These are phyloP conservation scores for Agriopis aurantiaria DNA, from an alignment of 2,888 invertebrate species.

Conservation along the genomic window DNA sequence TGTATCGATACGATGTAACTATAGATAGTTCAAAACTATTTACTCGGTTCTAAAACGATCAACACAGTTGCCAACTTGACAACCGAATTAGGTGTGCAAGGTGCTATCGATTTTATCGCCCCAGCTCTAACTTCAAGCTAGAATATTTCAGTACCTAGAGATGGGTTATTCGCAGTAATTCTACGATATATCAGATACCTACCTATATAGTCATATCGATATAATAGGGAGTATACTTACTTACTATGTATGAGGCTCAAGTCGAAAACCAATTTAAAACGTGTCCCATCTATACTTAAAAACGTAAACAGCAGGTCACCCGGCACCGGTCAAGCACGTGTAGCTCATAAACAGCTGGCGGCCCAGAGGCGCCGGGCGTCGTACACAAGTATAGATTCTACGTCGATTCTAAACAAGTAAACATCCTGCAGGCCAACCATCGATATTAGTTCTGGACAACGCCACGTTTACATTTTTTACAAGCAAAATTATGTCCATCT, in stretches of 20 bases:
- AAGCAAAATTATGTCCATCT: too few relatives aligned
- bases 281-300: not conserved
- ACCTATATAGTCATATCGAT: too few relatives aligned
- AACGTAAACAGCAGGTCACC: not conserved
- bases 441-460: too few relatives aligned
- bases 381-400: not conserved
- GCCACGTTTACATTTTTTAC: too few relatives aligned
- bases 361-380: not conserved
- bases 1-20: too few relatives aligned
- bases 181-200: too few relatives aligned
- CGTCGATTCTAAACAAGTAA: not conserved
- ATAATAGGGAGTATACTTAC: too few relatives aligned
- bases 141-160: too few relatives aligned
- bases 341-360: slow-evolving; percentile 15
- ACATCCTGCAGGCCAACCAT: not conserved
- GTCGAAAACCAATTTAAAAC: too few relatives aligned
- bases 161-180: too few relatives aligned
- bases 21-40: not conserved
- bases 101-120: not conserved
- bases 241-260: too few relatives aligned
- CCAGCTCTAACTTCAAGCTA: not conserved
- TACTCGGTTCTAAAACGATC: too few relatives aligned
- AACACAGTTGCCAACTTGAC: not conserved
- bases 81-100: not conserved
- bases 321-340: not conserved